Evolutionary conservation across 92 coral and sea anemone species (phyloP).

Genomic region (Umimayanthus kanabou): DNA sequence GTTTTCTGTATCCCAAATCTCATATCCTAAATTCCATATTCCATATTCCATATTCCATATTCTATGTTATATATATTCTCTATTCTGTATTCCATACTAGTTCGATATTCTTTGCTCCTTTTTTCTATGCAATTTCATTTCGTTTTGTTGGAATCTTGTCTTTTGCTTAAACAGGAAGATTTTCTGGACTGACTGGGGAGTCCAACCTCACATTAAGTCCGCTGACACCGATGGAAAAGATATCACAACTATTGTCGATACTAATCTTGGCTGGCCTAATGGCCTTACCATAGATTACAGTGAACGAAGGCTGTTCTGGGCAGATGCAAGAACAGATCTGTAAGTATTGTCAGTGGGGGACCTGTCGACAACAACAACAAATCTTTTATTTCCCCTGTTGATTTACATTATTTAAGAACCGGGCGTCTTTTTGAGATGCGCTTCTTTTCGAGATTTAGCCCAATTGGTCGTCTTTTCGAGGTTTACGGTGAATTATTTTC

Average conservation of each 20-base stretch:
- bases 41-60: no score
- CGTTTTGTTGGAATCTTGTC: neutral
- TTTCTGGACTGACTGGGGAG: slow-evolving; percentile 77
- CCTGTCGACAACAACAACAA: neutral
- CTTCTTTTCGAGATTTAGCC: no score
- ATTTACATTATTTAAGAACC: no score
- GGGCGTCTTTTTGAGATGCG: no score
- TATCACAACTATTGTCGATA: slow-evolving; percentile 44
- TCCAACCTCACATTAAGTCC: slow-evolving; percentile 61
- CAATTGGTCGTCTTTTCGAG: no score
- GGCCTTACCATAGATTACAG: slow-evolving; percentile 65
- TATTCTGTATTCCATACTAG: no score
- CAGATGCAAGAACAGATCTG: slow-evolving; percentile 62
- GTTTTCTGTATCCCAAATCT: no score
- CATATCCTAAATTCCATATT: no score
- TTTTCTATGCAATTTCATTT: neutral
- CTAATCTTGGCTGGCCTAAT: slow-evolving; percentile 55
- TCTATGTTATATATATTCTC: no score
- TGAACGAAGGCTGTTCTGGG: slow-evolving; percentile 72
- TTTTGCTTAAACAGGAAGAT: slow-evolving; percentile 55
- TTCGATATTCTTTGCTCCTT: no score
- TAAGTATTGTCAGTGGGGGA: slow-evolving; percentile 32
- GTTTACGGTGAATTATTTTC: no score
- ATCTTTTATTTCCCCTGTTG: no score
- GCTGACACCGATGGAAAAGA: slow-evolving; percentile 70